Evolutionary conservation across 2,113 vertebrate genomes (phyloP), one percentile per base, ranked within the genome.

Genomic region (Amphiprion ocellaris): DNA sequence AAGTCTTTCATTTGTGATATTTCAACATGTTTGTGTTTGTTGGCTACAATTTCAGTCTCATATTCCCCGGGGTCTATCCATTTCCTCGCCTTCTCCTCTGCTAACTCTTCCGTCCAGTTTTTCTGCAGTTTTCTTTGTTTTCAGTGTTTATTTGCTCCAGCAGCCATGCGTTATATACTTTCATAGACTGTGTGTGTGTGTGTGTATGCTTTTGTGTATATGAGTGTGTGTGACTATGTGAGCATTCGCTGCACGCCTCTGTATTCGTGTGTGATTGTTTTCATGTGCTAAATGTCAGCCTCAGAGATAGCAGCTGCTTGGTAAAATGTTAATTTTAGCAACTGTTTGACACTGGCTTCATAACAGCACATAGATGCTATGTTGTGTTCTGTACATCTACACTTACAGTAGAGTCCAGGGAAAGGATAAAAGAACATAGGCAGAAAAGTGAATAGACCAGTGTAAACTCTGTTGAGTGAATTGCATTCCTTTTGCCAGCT

Each of bases 241-340:
- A 61, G 37, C 41, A 10, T 52, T 39, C 8, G 17, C 28, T 33
- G 74, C 46, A 30, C 17, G 11, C 4, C 1, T 60, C 26, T n/a
- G 1, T 52, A 23, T 59, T 28, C 7, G 10, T 68, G 24, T 54
- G 54, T 19, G 1, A 7, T 33, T 80, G 24, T 69, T 72, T 81
- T 73, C 58, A 39, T 52, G 60, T 65, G 59, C 44, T 71, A 83
- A 86, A 74, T 88, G 79, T 84, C 83, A 85, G 58, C 66, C 66
- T 79, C 65, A 62, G 14, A 87, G 75, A 77, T 62, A 81, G 69
- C 79, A 83, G 83, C 65, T 66, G 69, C 74, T 55, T 64, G 81
- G 70, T 82, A 69, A 89, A 86, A 81, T 81, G 71, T 81, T 79
- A 74, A 89, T 85, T 77, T 81, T 49, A 73, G 81, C 60, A 86